Evolutionary conservation across 2,888 invertebrate genomes (phyloP).

Genomic region (Tetragonula carbonaria): DNA sequence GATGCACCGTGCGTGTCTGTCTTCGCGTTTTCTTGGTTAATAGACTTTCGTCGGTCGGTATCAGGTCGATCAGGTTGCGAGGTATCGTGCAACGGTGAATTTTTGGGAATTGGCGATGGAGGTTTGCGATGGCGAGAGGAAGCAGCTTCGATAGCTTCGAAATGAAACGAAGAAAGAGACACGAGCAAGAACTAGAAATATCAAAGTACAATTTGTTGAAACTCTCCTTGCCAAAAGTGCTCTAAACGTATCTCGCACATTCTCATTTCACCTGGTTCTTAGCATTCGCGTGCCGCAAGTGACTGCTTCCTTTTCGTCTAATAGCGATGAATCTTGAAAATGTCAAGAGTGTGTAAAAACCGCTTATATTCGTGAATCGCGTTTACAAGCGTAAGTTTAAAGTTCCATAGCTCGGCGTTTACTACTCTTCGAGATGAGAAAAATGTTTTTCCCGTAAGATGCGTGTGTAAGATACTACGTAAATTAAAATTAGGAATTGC

Average conservation of each 20-base stretch:
- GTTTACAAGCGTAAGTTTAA: background rate
- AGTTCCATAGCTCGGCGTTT: background rate
- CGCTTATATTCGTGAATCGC: background rate
- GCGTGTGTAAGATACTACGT: too few species aligned
- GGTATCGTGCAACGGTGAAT: background rate
- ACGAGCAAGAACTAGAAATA: background rate
- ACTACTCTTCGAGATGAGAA: background rate
- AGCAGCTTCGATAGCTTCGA: background rate
- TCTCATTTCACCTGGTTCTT: background rate
- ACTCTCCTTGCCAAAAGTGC: background rate
- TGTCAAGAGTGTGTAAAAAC: background rate
- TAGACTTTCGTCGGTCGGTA: constrained; percentile 14
- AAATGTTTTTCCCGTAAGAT: too few species aligned
- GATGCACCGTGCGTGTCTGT: constrained; percentile 45
- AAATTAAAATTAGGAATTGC: too few species aligned
- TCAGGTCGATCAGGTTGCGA: constrained; percentile 4
- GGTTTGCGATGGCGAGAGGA: too few species aligned
- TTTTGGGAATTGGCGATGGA: background rate
- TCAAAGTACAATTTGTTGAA: background rate
- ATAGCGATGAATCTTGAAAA: background rate
- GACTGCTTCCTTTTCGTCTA: background rate
- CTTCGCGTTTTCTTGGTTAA: constrained; percentile 38
- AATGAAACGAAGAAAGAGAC: background rate
- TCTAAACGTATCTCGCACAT: background rate
- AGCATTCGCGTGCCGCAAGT: background rate